Conservation (phyloP, 2,797 vertebrate species). For the Clarias pachynema region DNA sequence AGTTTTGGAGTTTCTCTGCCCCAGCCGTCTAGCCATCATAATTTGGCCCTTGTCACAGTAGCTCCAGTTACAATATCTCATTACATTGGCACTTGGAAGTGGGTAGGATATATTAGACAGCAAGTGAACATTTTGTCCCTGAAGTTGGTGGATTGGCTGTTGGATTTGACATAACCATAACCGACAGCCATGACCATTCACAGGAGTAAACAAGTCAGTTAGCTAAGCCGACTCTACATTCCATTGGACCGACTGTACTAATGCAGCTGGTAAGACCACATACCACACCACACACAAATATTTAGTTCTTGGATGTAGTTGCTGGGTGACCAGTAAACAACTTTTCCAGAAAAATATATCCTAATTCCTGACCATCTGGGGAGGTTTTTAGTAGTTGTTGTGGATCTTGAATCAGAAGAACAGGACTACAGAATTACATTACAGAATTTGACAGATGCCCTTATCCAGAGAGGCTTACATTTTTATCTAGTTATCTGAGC, state of each 20-base stretch:
- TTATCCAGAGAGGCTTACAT: too few relatives aligned
- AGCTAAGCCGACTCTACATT: neutral
- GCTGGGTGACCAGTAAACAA: neutral
- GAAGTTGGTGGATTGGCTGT: too few relatives aligned
- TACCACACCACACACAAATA: constrained; percentile 11
- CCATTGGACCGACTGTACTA: constrained; percentile 12
- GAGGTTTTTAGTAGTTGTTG: neutral
- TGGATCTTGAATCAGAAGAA: neutral
- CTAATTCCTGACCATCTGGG: neutral
- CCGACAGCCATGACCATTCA: neutral
- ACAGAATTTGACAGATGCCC: too few relatives aligned
- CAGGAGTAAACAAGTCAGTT: neutral
- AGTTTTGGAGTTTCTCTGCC: too few relatives aligned
- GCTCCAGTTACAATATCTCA: too few relatives aligned
- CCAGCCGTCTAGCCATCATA: too few relatives aligned
- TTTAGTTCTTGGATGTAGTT: constrained; percentile 8
- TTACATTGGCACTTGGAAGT: too few relatives aligned
- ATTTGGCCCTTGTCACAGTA: too few relatives aligned
- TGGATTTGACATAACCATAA: neutral
- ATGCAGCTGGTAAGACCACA: constrained; percentile 7
- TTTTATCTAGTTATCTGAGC: too few relatives aligned
- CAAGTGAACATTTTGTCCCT: too few relatives aligned
- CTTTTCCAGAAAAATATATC: neutral
- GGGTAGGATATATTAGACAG: too few relatives aligned
- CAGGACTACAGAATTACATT: too few relatives aligned